Evolutionary conservation across 2,888 invertebrate species (phyloP), one percentile per base, ranked within the genome.

Genomic region (Andrena haemorrhoa): DNA sequence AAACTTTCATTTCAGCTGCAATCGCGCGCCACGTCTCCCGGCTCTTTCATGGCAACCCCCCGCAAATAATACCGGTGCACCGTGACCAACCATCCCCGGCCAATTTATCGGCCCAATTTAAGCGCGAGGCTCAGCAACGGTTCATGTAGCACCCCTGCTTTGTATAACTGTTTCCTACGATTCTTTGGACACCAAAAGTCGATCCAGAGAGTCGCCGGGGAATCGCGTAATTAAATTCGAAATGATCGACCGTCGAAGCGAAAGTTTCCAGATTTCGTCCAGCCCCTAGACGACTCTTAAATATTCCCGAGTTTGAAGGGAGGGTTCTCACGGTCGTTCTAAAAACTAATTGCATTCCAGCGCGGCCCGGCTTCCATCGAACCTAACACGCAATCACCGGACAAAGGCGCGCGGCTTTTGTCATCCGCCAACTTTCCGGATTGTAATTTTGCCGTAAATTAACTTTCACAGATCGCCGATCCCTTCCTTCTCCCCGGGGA

Each of bases 261-360:
- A 35, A 0, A 6, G 26, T 12, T 35, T 4, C 23, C 49, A 51
- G 35, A 29, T 61, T 70, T 10, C 7, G 29, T 26, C 23, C 7
- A 12, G 10, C 23, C 47, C 20, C 12, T 2, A 4, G 58, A 20
- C 20, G 41, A 35, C 33, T 75, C 35, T 29, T 53, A n/a, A 53
- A 63, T 26, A 12, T 47, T 29, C 61, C 16, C 10, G 41, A 33
- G 8, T 49, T 31, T 53, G 61, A 60, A 41, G 70, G 66, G 12
- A 20, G 16, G 51, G 53, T 35, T 49, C 58, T 64, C 74, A 53
- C 64, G 35, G 53, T 35, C 61, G 56, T 51, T 53, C 82, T 47
- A 74, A 74, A 78, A 78, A 84, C 86, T 86, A 86, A 86, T 86
- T 86, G 81, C 85, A 86, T 86, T 86, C 86, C 85, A 51, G 70